Evolutionary conservation across 1,140 invertebrate genomes (phyloP).

Genomic region (Heliothis virescens): DNA sequence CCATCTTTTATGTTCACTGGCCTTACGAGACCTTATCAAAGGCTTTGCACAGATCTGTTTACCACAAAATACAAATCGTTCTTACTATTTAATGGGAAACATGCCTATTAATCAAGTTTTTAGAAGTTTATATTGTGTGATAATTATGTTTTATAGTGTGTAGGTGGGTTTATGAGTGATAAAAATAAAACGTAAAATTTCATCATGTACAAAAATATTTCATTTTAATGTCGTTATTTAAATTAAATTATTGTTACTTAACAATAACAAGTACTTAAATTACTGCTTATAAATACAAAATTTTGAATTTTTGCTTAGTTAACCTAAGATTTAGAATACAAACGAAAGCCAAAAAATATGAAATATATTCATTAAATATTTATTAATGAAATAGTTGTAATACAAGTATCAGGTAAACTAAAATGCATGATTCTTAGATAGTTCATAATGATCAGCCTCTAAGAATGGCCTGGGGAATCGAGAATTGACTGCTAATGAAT

Average conservation of each 20-base stretch:
- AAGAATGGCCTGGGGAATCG: background rate
- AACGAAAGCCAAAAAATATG: constrained; percentile 27
- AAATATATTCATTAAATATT: background rate
- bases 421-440: background rate
- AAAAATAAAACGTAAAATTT: constrained; percentile 65
- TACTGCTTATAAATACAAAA: constrained; percentile 56
- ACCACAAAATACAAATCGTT: too few species aligned
- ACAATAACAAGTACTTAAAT: constrained; percentile 71
- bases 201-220: constrained; percentile 81
- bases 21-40: background rate
- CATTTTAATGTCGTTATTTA: constrained; percentile 74
- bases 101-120: too few species aligned
- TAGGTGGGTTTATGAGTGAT: background rate
- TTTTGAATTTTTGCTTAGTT: constrained; percentile 47
- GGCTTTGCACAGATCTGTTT: background rate
- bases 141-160: background rate
- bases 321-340: constrained; percentile 46
- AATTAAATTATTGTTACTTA: constrained; percentile 73
- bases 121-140: background rate
- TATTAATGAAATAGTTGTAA: constrained; percentile 8
- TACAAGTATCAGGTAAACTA: background rate
- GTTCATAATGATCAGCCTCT: constrained; percentile 17
- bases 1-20: too few species aligned
- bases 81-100: too few species aligned
- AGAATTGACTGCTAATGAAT: too few species aligned